phyloP scores from a whole-genome alignment of 2,113 vertebrate genomes.

The Triplophysa tibetana region DNA sequence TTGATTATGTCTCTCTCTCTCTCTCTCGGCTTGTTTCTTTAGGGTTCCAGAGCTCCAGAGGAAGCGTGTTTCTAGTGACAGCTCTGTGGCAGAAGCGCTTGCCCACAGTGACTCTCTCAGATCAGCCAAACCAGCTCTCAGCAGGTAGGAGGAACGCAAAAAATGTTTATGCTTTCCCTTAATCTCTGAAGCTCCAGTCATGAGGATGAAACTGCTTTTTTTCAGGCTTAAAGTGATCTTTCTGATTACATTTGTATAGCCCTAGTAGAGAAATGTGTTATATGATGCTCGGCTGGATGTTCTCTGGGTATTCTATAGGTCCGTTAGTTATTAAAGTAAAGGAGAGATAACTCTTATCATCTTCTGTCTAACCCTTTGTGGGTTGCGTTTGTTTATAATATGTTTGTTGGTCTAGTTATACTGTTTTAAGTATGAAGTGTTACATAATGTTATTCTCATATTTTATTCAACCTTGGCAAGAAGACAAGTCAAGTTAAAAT shows the following conservation, averaged over 20 bases:
- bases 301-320: neutral
- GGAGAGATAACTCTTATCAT: neutral
- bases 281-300: neutral
- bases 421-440: too few relatives aligned
- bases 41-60: conserved; percentile 54
- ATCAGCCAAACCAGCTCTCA: conserved; percentile 65
- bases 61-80: conserved; percentile 70
- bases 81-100: conserved; percentile 64
- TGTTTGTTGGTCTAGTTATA: too few relatives aligned
- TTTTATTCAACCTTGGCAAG: too few relatives aligned
- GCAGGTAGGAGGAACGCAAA: conserved; percentile 63
- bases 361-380: neutral
- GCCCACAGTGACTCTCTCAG: conserved; percentile 54
- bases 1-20: conserved; percentile 7
- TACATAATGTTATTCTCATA: too few relatives aligned
- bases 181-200: conserved; percentile 11
- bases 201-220: neutral
- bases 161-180: neutral
- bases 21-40: conserved; percentile 6
- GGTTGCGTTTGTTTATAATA: too few relatives aligned
- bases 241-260: conserved; percentile 1
- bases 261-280: neutral
- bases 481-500: too few relatives aligned
- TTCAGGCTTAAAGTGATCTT: conserved; percentile 13
- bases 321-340: neutral